Conservation (phyloP, 2,888 invertebrate genomes). For the Aleiodes alternator region DNA sequence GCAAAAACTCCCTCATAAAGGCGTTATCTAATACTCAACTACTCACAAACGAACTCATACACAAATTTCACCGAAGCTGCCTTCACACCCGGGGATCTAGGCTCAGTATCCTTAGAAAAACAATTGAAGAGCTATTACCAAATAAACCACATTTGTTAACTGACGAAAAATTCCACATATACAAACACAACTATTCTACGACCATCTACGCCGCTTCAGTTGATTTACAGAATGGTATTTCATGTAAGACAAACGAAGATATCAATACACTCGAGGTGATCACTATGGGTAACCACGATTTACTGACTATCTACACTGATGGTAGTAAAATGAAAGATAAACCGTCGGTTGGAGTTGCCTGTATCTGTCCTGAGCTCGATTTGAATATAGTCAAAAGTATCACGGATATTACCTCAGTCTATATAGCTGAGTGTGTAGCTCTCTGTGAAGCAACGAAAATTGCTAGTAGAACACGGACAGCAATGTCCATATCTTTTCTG, state of each 20-base stretch:
- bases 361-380: not conserved
- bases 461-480: not conserved
- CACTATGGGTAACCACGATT: not conserved
- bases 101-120: not conserved
- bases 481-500: conserved; percentile 3
- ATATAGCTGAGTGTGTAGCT: conserved; percentile 23
- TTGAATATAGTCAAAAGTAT: not conserved
- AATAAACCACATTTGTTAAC: not conserved
- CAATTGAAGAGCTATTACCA: not conserved
- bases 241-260: too few relatives aligned
- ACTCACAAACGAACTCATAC: not conserved
- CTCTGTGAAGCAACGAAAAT: conserved; percentile 10
- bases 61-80: too few relatives aligned
- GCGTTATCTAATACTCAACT: not conserved
- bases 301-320: not conserved
- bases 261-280: not conserved
- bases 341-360: not conserved
- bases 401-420: not conserved
- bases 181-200: not conserved
- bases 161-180: not conserved
- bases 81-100: not conserved
- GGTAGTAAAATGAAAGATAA: conserved; percentile 3
- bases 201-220: not conserved
- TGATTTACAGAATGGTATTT: not conserved
- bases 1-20: not conserved